Conservation (phyloP, 2,888 invertebrate genomes). For the Luperina nickerlii region DNA sequence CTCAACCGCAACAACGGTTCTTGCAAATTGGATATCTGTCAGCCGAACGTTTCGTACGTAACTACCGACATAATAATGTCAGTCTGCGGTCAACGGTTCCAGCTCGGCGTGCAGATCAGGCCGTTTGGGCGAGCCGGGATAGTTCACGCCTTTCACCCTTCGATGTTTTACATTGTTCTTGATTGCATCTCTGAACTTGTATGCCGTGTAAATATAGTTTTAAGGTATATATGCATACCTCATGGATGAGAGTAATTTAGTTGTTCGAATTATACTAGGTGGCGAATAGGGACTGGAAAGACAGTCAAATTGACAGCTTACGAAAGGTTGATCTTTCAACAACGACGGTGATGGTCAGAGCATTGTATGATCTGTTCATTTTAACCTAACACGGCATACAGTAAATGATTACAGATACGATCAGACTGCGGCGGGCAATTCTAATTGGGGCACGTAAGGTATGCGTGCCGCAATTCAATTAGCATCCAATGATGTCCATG, state of each 20-base stretch:
- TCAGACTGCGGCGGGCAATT: constrained; percentile 35
- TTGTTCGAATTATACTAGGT: too few relatives aligned
- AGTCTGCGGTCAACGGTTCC: background rate
- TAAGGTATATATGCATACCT: background rate
- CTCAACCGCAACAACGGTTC: background rate
- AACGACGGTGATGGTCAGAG: background rate
- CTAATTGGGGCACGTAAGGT: constrained; percentile 53
- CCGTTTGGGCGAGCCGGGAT: background rate
- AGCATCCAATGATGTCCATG: constrained; percentile 47
- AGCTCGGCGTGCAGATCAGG: background rate
- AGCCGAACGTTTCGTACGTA: background rate
- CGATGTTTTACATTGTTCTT: constrained; percentile 2
- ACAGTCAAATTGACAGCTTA: background rate
- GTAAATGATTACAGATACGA: constrained; percentile 32
- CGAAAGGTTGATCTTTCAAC: background rate
- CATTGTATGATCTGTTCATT: constrained; percentile 1
- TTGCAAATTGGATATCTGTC: constrained; percentile 4
- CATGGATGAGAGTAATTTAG: background rate
- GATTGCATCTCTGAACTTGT: background rate
- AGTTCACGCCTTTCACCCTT: background rate
- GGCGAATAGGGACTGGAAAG: background rate
- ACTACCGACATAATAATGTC: background rate
- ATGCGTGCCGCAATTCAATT: constrained; percentile 69
- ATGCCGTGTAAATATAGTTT: background rate
- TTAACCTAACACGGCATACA: constrained; percentile 4